A percentile compares a stretch with the other conserved stretches of the same genome.
Conservation (phyloP, 1,140 invertebrate genomes). For the Scaptomyza pallida region DNA sequence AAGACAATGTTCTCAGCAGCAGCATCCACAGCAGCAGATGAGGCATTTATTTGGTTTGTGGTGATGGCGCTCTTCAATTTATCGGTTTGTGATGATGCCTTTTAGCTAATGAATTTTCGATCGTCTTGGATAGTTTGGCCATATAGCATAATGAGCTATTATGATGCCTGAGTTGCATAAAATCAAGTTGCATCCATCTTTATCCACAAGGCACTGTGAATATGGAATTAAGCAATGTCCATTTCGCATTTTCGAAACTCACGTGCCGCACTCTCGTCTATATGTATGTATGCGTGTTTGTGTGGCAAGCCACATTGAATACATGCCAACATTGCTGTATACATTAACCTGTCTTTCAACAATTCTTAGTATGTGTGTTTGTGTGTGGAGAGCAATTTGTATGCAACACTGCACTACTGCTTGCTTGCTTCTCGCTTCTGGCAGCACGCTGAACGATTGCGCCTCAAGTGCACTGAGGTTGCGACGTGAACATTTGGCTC, state of each 20-base stretch:
- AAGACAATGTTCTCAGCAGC: conserved; percentile 23
- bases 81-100: conserved; percentile 41
- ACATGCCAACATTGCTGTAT: conserved; percentile 7
- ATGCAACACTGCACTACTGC: conserved; percentile 56
- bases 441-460: conserved; percentile 71
- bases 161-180: conserved; percentile 73
- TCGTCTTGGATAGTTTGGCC: conserved; percentile 17
- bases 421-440: conserved; percentile 19
- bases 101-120: conserved; percentile 76
- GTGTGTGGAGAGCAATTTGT: conserved; percentile 65
- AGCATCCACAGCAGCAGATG: too few relatives aligned
- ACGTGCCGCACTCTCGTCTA: conserved; percentile 55
- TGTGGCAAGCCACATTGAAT: conserved; percentile 21
- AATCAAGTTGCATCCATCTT: conserved; percentile 29
- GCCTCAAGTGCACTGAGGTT: conserved; percentile 71
- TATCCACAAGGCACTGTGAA: conserved; percentile 43
- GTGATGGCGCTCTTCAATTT: conserved; percentile 19
- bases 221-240: conserved; percentile 80
- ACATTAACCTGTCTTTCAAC: conserved; percentile 48
- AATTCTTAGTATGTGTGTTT: conserved; percentile 39
- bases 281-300: conserved; percentile 16
- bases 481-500: conserved; percentile 37
- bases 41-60: conserved; percentile 5
- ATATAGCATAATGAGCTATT: conserved; percentile 77
- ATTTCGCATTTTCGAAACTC: conserved; percentile 76